Conservation (phyloP, 2,797 vertebrate genomes). For the Phataginus tricuspis region DNA sequence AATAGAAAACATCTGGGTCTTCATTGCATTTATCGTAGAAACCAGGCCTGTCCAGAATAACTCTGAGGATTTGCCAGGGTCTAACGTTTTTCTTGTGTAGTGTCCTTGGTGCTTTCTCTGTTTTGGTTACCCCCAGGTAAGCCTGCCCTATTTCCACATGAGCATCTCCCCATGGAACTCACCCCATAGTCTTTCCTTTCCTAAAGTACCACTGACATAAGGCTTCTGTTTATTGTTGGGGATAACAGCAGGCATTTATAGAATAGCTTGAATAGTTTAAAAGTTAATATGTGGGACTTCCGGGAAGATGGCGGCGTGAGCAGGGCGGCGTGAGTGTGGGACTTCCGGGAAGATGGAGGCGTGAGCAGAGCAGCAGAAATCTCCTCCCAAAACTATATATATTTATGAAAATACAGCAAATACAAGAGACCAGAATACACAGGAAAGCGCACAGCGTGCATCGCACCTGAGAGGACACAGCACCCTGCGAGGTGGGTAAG, state of each 20-base stretch:
- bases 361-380: too few species aligned
- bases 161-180: neutral
- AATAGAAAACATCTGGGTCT: neutral
- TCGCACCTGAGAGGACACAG: too few species aligned
- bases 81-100: neutral
- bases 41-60: neutral
- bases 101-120: neutral
- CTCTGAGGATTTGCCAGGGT: neutral
- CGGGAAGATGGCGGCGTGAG: too few species aligned
- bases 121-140: neutral
- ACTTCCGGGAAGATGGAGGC: too few species aligned
- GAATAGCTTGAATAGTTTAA: neutral
- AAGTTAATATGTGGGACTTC: neutral
- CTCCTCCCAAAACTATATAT: too few species aligned
- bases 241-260: neutral
- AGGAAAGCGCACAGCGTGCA: too few species aligned
- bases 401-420: too few species aligned
- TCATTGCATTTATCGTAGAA: slow-evolving; percentile 28
- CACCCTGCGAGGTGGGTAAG: too few species aligned
- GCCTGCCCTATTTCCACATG: neutral
- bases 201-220: neutral
- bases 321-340: too few species aligned
- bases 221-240: neutral
- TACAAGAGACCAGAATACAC: too few species aligned
- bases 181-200: neutral